Percentiles rank a stretch among this genome's conserved stretches.
These are phyloP conservation scores for Pseudachorutes palmiensis DNA, from an alignment of 1,140 invertebrate species.

Conservation along the genomic window DNA sequence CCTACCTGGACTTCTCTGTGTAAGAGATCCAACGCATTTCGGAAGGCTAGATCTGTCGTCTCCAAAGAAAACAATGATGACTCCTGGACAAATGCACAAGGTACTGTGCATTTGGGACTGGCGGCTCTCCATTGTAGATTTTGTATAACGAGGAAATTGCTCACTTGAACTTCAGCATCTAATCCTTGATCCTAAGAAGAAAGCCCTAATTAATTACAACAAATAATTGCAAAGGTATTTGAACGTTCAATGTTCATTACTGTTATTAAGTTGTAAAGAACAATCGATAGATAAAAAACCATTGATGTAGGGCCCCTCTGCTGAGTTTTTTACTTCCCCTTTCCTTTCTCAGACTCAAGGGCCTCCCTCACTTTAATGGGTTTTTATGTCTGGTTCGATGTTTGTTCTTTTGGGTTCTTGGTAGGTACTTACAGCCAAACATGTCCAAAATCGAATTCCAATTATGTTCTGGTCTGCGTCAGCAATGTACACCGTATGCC, in stretches of 20 bases:
- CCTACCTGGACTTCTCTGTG: not conserved
- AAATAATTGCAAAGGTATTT: not conserved
- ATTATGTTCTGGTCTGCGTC: not conserved
- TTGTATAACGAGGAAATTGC: not conserved
- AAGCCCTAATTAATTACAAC: not conserved
- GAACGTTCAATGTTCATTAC: not conserved
- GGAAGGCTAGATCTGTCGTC: not conserved
- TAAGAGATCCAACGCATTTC: not conserved
- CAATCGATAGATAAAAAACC: not conserved
- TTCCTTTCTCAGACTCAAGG: too few species aligned
- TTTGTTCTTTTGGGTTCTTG: not conserved
- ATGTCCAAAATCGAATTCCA: not conserved
- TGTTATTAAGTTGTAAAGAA: not conserved
- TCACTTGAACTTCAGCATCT: not conserved
- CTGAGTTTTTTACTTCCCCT: too few species aligned
- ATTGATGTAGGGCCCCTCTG: too few species aligned
- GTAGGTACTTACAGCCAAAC: not conserved
- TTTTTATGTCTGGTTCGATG: not conserved
- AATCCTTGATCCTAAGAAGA: not conserved
- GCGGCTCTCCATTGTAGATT: constrained; percentile 1
- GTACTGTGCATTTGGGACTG: not conserved
- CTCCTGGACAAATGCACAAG: not conserved
- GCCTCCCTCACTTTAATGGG: too few species aligned
- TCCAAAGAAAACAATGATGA: not conserved
- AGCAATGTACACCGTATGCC: not conserved